Evolutionary conservation across 1,140 invertebrate genomes (phyloP), one percentile per base, ranked within the genome.

Genomic region (Kradibia gibbosae): DNA sequence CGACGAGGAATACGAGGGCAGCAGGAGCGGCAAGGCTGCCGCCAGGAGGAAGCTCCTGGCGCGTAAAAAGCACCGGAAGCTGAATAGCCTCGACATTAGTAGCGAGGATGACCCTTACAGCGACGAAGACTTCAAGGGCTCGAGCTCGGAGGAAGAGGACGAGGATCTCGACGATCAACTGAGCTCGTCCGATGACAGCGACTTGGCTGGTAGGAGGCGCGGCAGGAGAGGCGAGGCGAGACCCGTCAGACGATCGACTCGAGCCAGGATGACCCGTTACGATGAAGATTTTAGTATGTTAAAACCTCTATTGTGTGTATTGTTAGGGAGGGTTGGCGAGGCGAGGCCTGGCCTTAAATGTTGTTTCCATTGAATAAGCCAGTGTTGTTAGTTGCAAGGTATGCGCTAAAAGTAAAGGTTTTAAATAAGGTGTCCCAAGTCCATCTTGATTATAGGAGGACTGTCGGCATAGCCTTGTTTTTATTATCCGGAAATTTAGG

Each of bases 111-210:
- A 96, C 87, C 94, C 94, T 81, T 93, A 94, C 82, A 96, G 95
- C 2, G 96, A 97, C 86, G 96, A 97, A 89, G 96, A 97, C 88
- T 97, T 97, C 84, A 96, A 96, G 85, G 95, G 94, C n/a, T 89
- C 90, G 0, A 93, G 91, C 86, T 93, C 92, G 3, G 93, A 94
- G 13, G 93, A 94, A 0, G 94, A 95, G 0, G 93, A 94, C 78
- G 93, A 93, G 75, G 93, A 94, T 39, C 92, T 92, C 36, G 92
- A 92, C 8, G 92, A 93, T 57, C 92, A 93, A 57, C 83, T 91
- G 8, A 92, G 91, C 34, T 93, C 93, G 20, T 92, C 92, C 15
- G 92, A 94, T 76, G 93, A 94, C 39, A 94, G 93, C 55, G 93
- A 92, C 82, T 91, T 92, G n/a, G 86, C 86, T 70, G 80, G 85